Conservation (phyloP, 2,113 vertebrate species). For the Todiramphus saurophagus region DNA sequence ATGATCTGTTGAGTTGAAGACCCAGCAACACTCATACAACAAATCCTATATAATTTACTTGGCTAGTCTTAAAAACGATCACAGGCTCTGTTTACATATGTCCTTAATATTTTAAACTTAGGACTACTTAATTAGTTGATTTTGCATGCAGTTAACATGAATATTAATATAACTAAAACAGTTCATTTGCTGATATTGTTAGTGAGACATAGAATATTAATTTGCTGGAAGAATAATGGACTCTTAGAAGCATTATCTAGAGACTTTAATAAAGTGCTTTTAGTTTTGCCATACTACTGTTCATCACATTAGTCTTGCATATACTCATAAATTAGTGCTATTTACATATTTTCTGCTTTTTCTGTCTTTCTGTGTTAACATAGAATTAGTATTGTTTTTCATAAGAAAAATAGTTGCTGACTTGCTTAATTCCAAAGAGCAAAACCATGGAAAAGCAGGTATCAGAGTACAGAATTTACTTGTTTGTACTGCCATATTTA, state of each 20-base stretch:
- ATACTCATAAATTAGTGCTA: background rate
- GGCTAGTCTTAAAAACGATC: slow-evolving; percentile 20
- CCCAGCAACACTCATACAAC: background rate
- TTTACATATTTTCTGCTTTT: slow-evolving; percentile 2
- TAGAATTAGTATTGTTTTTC: background rate
- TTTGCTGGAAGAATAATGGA: slow-evolving; percentile 42
- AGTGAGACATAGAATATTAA: slow-evolving; percentile 31
- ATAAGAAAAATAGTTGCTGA: background rate
- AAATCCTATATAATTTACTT: background rate
- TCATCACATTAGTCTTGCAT: background rate
- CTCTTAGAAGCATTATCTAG: slow-evolving; percentile 17
- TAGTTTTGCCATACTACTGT: background rate
- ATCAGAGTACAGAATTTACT: background rate
- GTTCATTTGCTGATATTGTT: slow-evolving; percentile 40
- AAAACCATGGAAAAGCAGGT: background rate
- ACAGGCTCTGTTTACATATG: background rate
- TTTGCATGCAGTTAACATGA: slow-evolving; percentile 38
- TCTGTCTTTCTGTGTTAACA: background rate
- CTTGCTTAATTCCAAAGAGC: background rate
- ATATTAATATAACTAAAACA: slow-evolving; percentile 42
- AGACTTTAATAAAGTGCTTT: slow-evolving; percentile 15
- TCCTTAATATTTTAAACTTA: slow-evolving; percentile 17
- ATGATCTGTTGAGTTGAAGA: background rate
- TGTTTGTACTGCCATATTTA: background rate
- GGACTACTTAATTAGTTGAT: slow-evolving; percentile 47